Base-by-base conservation (phyloP, 2,888 invertebrate species). In the Leucoptera coffeella region DNA sequence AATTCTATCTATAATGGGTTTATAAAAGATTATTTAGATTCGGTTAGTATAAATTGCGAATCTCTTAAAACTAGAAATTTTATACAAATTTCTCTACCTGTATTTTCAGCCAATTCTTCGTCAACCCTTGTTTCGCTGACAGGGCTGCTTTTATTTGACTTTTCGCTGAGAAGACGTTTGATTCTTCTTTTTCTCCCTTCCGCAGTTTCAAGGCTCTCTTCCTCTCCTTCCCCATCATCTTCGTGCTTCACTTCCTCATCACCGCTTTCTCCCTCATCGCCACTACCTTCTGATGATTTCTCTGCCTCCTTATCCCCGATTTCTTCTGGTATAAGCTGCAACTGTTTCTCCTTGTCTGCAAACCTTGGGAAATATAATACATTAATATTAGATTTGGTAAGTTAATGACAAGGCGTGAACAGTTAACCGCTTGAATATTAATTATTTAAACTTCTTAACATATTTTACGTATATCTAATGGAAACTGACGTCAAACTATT, bases 281-380 rank as follows among this genome's bases (percentile, higher is more conserved):
- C 69, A 34, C 58, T 62, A 29, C 64, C 65, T 2, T 47, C 41
- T 4, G 64, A 59, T 6, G 69, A 65, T 33, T 65, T 61, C 11
- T 69, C 62, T 1, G 62, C 65, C 36, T 69, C 69, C 32, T 62
- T 64, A 29, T 69, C 69, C 4, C 53, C 59, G 23, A 69, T 62
- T 41, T 65, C 67, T 30, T 39, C 55, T 27, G 48, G 57, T 42
- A 60, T 61, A 30, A 69, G 40, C 29, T 60, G 57, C 15, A 67
- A 38, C 39, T 46, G 57, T 30, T 51, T 59, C 38, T 69, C 67
- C 35, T 51, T 52, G 26, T 65, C 65, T 23, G 54, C 65, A 46
- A 40, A 69, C 33, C 69, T 67, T 41, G 31, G 53, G 51, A 34
- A 20, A 32, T 13, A 25, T 6, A 17, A n/a, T n/a, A n/a, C n/a